phyloP scores from a whole-genome alignment of 2,113 vertebrate species.

The Antechinus stuartii region DNA sequence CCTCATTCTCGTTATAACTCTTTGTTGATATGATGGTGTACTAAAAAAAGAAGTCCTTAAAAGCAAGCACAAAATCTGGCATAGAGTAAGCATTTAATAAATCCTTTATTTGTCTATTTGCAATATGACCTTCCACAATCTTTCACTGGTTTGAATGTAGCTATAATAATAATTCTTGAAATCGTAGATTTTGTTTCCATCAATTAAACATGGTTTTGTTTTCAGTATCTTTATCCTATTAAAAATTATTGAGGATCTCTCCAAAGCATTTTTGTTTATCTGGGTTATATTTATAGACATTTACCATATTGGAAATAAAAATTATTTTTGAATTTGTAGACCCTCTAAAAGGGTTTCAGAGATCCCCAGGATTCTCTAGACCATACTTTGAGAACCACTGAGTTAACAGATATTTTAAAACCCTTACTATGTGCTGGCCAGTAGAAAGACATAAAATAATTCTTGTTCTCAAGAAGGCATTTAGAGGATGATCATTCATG shows the following conservation, averaged over 20 bases:
- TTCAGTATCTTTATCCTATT: no score
- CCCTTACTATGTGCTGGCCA: background rate
- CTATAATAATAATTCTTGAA: background rate
- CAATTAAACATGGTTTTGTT: background rate
- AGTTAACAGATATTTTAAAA: background rate
- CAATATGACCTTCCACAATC: background rate
- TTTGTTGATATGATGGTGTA: background rate
- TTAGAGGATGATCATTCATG: background rate
- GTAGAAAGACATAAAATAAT: background rate
- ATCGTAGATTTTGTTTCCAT: background rate
- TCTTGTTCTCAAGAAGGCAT: background rate
- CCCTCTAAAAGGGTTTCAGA: no score
- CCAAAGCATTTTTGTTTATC: no score
- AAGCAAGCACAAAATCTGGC: background rate
- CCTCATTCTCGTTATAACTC: background rate
- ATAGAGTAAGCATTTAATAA: background rate
- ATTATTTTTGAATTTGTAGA: no score
- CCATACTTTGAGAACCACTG: no score
- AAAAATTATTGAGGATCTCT: no score
- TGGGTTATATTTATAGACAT: no score
- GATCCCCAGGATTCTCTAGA: no score
- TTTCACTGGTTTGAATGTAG: background rate
- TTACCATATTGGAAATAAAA: no score
- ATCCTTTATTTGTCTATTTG: background rate
- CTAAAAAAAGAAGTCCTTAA: background rate